A percentile compares a stretch with the other conserved stretches of the same genome.
phyloP scores from a whole-genome alignment of 2,797 vertebrate genomes.

The Ctenochaetus hawaiiensis region DNA sequence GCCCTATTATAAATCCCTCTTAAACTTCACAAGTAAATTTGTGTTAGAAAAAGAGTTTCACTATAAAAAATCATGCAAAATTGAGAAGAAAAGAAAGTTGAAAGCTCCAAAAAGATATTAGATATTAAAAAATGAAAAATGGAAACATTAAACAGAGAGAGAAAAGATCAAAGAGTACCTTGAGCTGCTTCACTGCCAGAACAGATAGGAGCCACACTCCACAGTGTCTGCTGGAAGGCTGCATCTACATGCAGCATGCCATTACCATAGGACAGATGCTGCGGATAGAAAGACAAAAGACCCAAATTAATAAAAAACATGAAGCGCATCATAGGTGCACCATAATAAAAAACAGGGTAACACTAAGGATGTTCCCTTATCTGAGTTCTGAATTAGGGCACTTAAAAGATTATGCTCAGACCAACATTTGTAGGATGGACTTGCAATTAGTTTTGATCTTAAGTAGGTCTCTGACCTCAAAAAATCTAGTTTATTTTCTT shows the following conservation, averaged over 20 bases:
- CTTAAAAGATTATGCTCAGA: background rate
- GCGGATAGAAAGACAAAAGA: slow-evolving; percentile 32
- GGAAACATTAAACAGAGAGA: background rate
- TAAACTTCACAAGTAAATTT: too few species aligned
- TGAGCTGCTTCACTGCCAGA: slow-evolving; percentile 96
- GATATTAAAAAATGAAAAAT: background rate
- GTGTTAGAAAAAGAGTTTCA: too few species aligned
- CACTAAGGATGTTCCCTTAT: background rate
- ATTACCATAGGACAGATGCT: slow-evolving; percentile 95
- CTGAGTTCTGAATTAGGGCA: background rate
- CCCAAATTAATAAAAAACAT: background rate
- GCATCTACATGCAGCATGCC: slow-evolving; percentile 93
- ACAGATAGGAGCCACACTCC: slow-evolving; percentile 97
- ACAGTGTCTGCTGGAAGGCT: slow-evolving; percentile 96
- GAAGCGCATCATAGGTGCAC: too few species aligned
- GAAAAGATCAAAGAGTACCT: slow-evolving; percentile 81
- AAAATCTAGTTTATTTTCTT: too few species aligned
- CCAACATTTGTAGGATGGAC: too few species aligned
- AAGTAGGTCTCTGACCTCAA: too few species aligned
- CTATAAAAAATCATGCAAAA: too few species aligned
- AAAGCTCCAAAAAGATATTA: background rate
- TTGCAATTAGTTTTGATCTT: too few species aligned
- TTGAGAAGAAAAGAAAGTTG: too few species aligned
- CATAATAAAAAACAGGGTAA: slow-evolving; percentile 1
- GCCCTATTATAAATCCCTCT: too few species aligned